Percentiles rank a stretch among this genome's conserved stretches.
phyloP scores from a whole-genome alignment of 92 coral and sea anemone species.

The Pocillopora meandrina region DNA sequence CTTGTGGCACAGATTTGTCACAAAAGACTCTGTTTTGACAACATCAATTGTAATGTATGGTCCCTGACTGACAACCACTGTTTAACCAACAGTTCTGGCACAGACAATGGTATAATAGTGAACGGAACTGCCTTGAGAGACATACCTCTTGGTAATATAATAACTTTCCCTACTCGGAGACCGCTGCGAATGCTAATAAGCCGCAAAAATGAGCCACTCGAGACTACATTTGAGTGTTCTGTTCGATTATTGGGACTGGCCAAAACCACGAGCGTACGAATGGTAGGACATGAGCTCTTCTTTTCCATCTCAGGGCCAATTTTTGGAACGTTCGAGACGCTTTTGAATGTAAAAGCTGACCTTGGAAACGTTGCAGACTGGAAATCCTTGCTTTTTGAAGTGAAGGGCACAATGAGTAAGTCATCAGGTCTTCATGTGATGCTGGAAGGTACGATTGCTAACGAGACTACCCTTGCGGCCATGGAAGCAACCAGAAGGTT shows the following conservation, averaged over 20 bases:
- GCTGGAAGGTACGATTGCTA: constrained; percentile 26
- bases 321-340: constrained; percentile 21
- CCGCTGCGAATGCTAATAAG: not conserved
- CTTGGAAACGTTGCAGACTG: constrained; percentile 20
- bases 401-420: constrained; percentile 38
- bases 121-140: constrained; percentile 9
- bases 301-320: constrained; percentile 3
- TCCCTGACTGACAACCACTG: constrained; percentile 1
- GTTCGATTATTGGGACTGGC: not conserved
- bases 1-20: constrained; percentile 15
- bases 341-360: constrained; percentile 27
- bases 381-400: constrained; percentile 31
- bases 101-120: not conserved
- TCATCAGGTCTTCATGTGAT: constrained; percentile 29
- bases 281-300: constrained; percentile 3
- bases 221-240: not conserved
- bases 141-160: not conserved
- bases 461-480: constrained; percentile 30
- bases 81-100: not conserved
- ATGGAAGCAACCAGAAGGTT: constrained; percentile 29
- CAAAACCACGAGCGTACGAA: not conserved
- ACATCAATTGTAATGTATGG: constrained; percentile 15
- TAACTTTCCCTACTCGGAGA: not conserved
- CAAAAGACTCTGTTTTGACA: constrained; percentile 20
- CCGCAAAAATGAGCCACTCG: not conserved